Conservation (phyloP, 2,797 vertebrate species). For the Oreochromis grahami region DNA sequence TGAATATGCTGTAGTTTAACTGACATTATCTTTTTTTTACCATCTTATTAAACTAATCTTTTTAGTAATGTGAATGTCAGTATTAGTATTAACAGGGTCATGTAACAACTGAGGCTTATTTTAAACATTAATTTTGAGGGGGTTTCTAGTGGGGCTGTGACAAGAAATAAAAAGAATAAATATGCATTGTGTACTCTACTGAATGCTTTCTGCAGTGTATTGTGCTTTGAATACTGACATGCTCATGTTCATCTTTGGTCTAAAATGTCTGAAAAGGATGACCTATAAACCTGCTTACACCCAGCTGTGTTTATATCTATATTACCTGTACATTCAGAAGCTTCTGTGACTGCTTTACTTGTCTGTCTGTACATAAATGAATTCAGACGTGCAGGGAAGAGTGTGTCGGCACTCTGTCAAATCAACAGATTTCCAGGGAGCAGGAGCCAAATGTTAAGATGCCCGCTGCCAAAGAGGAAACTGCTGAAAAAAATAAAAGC, state of each 20-base stretch:
- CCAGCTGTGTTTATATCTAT: background rate
- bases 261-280: background rate
- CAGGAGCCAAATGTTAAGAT: conserved; percentile 26
- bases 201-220: background rate
- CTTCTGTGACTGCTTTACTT: background rate
- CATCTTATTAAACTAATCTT: background rate
- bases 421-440: conserved; percentile 4
- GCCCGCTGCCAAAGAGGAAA: conserved; percentile 35
- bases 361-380: background rate
- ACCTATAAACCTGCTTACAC: background rate
- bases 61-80: background rate
- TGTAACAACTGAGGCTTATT: background rate
- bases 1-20: background rate
- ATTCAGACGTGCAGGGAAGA: background rate
- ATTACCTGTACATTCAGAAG: background rate
- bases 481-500: background rate
- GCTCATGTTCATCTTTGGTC: background rate
- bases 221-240: background rate
- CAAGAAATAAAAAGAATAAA: background rate
- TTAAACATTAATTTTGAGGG: background rate
- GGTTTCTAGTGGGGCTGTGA: background rate
- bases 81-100: background rate
- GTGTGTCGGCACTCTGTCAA: conserved; percentile 1
- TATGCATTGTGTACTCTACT: background rate
- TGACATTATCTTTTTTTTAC: background rate